Evolutionary conservation across 1,140 invertebrate genomes (phyloP).

Genomic region (Sarcophaga bullata): DNA sequence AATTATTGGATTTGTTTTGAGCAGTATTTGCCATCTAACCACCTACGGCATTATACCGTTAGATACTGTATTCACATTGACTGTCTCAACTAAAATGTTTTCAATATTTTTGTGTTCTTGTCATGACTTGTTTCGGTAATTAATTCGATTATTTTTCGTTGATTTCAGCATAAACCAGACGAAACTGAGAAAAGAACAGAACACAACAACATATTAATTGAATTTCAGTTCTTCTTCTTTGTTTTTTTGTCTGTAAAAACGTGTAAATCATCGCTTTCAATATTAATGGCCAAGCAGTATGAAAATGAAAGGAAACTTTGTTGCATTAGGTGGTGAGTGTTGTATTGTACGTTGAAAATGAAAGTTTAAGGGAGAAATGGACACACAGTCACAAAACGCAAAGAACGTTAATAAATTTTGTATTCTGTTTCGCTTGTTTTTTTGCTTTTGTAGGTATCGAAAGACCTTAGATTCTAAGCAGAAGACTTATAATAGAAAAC

Average conservation of each 20-base stretch:
- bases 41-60: too few species aligned
- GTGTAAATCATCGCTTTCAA: constrained; percentile 35
- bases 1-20: background rate
- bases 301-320: background rate
- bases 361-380: background rate
- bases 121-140: constrained; percentile 50
- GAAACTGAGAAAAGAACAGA: background rate
- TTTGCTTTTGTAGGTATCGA: too few species aligned
- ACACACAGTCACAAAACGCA: background rate
- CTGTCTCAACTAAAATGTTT: too few species aligned
- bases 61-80: too few species aligned
- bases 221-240: constrained; percentile 49
- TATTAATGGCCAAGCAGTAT: constrained; percentile 30
- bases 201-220: constrained; percentile 64
- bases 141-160: constrained; percentile 65
- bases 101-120: constrained; percentile 43
- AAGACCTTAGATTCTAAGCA: too few species aligned
- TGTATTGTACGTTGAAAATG: too few species aligned
- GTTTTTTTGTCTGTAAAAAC: constrained; percentile 24
- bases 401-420: background rate
- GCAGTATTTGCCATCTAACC: too few species aligned
- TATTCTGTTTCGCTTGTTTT: too few species aligned
- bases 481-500: too few species aligned
- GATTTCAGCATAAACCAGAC: constrained; percentile 52
- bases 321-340: too few species aligned